These are phyloP conservation scores for Zeuzera pyrina DNA, from an alignment of 2,888 invertebrate species.

Conservation along the genomic window DNA sequence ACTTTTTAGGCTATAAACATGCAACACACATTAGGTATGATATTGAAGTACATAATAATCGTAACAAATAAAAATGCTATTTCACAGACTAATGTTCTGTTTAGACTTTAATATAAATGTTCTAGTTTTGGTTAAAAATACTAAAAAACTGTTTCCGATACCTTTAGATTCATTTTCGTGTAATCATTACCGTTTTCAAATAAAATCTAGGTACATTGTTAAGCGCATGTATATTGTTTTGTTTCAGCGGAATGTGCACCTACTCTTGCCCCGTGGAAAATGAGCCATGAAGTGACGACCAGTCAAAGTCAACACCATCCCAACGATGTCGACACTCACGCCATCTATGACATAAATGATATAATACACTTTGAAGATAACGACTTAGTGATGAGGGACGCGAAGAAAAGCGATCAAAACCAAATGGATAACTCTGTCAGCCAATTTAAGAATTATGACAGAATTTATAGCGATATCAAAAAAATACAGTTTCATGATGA, in stretches of 20 bases:
- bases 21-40: no score
- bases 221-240: conserved; percentile 14
- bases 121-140: no score
- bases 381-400: conserved; percentile 60
- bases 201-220: no score
- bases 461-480: conserved; percentile 14
- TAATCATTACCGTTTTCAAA: no score
- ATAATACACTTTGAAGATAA: conserved; percentile 65
- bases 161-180: no score
- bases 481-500: conserved; percentile 18
- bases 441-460: conserved; percentile 28
- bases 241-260: conserved; percentile 61
- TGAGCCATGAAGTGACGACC: conserved; percentile 41
- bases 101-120: no score
- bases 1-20: no score
- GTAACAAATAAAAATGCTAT: no score
- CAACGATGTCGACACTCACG: conserved; percentile 30
- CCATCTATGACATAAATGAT: conserved; percentile 56
- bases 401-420: conserved; percentile 34
- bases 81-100: no score
- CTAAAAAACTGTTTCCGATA: no score
- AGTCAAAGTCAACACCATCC: conserved; percentile 29
- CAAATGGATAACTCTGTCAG: conserved; percentile 48
- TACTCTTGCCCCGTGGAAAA: conserved; percentile 54
- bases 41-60: no score